Evolutionary conservation across 2,888 invertebrate genomes (phyloP), one percentile per base, ranked within the genome.

Genomic region (Nomada ferruginata): DNA sequence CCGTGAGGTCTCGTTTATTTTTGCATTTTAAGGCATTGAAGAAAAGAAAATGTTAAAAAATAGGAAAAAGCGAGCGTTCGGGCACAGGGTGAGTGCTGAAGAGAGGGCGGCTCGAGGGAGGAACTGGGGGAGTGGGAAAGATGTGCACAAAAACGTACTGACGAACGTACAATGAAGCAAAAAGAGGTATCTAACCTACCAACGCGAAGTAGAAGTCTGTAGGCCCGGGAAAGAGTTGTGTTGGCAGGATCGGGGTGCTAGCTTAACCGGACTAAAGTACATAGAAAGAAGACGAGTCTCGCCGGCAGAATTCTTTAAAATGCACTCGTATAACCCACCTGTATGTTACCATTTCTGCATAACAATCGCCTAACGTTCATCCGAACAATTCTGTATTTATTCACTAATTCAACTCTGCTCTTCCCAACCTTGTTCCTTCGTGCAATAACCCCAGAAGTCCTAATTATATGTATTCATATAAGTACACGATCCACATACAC

Each of bases 11-110:
- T 92, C 92, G 92, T 92, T 92, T 92, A 92, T 92, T 92, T 92
- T 92, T 92, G 92, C 92, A 92, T 92, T 92, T 92, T 92, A 92
- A 92, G 92, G 92, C 91, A 92, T 92, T 89, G 92, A 92, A 92
- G 92, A 91, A 92, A 92, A 92, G 92, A 92, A 92, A 92, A 92
- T 92, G 92, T 92, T 91, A 88, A 92, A 92, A 92, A 92, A 92
- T 89, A 89, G 89, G 88, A 89, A 89, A 91, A 90, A 90, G 90
- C 90, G 90, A 90, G 89, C 90, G 91, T 90, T 89, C 91, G 89
- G 91, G 91, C 90, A 89, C 88, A 90, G 91, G 92, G 91, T 87
- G 89, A 89, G 87, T 89, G 87, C 87, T 86, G 87, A 79, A 79
- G 84, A 78, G 87, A 77, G 85, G 83, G 80, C 76, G 87, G 83